phyloP scores from a whole-genome alignment of 2,888 invertebrate species.

The Endotricha flammealis region DNA sequence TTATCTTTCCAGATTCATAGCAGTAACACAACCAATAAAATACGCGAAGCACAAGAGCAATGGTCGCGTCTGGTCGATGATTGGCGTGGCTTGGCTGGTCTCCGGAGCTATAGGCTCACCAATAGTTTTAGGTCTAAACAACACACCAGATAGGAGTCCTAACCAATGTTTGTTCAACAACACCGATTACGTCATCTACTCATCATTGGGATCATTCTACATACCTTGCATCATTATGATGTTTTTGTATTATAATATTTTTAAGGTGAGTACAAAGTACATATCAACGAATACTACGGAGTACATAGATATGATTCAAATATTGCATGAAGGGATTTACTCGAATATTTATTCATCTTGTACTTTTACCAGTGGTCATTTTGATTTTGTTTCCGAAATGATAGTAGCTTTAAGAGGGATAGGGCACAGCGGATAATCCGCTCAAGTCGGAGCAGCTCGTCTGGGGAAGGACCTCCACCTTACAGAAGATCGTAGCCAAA shows the following conservation, averaged over 20 bases:
- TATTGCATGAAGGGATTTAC: no score
- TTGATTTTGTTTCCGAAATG: no score
- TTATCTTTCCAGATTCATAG: constrained; percentile 89
- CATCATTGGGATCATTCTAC: constrained; percentile 98
- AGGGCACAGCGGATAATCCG: no score
- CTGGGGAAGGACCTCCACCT: no score
- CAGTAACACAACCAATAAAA: constrained; percentile 98
- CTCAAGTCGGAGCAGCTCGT: no score
- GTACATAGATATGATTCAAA: no score
- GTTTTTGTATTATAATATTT: constrained; percentile 97
- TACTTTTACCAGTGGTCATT: no score
- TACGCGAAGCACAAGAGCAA: constrained; percentile 99
- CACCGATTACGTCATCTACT: constrained; percentile 98
- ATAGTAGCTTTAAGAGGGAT: no score
- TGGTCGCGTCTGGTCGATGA: constrained; percentile 94
- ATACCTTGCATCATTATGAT: constrained; percentile 99
- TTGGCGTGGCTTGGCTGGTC: constrained; percentile 96
- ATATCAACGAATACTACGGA: no score
- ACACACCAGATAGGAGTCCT: constrained; percentile 88
- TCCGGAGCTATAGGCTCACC: constrained; percentile 95
- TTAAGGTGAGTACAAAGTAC: constrained; percentile 84
- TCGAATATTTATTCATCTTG: no score
- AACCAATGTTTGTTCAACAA: constrained; percentile 97
- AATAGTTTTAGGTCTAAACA: constrained; percentile 96
- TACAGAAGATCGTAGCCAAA: no score